Evolutionary conservation across 2,113 vertebrate genomes (phyloP).

Genomic region (Myrmophylax atrothorax): DNA sequence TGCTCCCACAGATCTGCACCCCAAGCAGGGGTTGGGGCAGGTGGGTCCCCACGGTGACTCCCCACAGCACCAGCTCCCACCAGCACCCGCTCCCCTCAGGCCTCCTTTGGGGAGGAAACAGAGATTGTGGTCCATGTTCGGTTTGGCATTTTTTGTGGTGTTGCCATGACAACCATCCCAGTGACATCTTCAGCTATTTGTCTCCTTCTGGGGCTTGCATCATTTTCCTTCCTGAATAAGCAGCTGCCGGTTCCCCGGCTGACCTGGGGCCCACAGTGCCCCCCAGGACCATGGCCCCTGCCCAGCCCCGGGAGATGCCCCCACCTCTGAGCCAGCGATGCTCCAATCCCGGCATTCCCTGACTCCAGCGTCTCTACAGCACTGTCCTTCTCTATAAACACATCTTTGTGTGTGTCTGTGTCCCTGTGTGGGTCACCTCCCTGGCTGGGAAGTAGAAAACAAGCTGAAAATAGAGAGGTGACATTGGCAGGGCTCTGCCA

Average conservation of each 20-base stretch:
- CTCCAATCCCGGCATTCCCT: background rate
- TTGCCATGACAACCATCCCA: conserved; percentile 34
- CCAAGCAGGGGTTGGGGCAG: rapidly evolving
- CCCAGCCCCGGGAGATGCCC: background rate
- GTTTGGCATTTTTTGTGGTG: background rate
- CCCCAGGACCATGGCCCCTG: background rate
- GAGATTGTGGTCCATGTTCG: background rate
- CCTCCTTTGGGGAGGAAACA: background rate
- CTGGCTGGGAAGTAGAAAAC: background rate
- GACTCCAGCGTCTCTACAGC: background rate
- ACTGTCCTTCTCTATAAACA: rapidly evolving
- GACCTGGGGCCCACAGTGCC: background rate
- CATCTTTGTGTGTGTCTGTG: background rate
- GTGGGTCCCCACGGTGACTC: background rate
- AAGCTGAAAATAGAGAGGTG: conserved; percentile 8
- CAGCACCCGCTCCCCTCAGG: background rate
- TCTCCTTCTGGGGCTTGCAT: background rate
- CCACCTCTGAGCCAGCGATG: rapidly evolving
- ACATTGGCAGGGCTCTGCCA: background rate
- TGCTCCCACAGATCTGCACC: rapidly evolving
- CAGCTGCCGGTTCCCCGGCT: background rate
- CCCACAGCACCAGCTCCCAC: background rate
- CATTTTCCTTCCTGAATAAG: background rate
- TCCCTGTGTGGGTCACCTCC: background rate
- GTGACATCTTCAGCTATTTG: conserved; percentile 13